A percentile compares a stretch with the other conserved stretches of the same genome.
Conservation (phyloP, 2,797 vertebrate species). For the Rhinichthys osculus region DNA sequence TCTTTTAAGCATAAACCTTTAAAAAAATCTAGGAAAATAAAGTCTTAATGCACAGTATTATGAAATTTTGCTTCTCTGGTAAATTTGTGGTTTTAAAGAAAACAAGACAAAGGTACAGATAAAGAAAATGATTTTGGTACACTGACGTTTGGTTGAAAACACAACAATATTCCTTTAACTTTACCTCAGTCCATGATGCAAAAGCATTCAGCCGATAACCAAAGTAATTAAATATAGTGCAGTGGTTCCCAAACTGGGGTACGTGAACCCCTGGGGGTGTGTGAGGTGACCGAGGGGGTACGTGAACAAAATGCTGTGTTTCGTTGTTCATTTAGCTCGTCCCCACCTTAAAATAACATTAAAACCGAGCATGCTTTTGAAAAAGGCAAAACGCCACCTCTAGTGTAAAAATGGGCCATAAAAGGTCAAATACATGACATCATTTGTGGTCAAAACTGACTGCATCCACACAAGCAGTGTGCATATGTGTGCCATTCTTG, state of each 20-base stretch:
- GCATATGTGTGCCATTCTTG: neutral
- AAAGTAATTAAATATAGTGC: neutral
- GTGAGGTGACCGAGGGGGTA: neutral
- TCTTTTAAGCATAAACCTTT: neutral
- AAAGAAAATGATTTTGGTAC: neutral
- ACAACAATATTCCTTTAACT: neutral
- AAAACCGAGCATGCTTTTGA: neutral
- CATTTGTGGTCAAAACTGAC: neutral
- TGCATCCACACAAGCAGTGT: neutral
- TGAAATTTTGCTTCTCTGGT: neutral
- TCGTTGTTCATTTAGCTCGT: neutral
- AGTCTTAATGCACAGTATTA: too few relatives aligned
- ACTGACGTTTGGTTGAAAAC: neutral
- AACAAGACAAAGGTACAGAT: neutral
- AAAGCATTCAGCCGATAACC: neutral
- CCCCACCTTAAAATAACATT: neutral
- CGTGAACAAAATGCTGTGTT: neutral
- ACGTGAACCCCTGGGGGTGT: neutral
- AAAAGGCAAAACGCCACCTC: neutral
- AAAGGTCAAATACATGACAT: neutral
- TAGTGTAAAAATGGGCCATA: neutral
- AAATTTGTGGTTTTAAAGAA: constrained; percentile 6
- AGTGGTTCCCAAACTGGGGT: constrained; percentile 2
- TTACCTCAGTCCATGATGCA: neutral
- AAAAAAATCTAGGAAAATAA: neutral